A percentile compares a stretch with the other conserved stretches of the same genome.
Evolutionary conservation across 1,140 invertebrate species (phyloP).

Genomic region (Heterodera schachtii): DNA sequence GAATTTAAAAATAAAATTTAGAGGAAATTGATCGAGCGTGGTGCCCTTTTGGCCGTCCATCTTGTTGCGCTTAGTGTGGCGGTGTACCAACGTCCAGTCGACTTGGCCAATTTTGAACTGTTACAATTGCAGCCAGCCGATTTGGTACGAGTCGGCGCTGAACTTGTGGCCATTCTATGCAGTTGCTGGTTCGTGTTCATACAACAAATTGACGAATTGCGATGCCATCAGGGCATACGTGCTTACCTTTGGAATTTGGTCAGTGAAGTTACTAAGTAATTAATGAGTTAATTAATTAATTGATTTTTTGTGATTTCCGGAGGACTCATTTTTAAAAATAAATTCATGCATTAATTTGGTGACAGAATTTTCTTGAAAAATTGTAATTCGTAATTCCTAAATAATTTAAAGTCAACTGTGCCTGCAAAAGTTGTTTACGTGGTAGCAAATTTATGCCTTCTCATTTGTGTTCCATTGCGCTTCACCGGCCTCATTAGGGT

Average conservation of each 20-base stretch:
- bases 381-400: no score
- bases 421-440: constrained; percentile 92
- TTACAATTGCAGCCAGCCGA: constrained; percentile 66
- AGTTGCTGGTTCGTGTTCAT: constrained; percentile 85
- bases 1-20: constrained; percentile 66
- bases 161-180: constrained; percentile 80
- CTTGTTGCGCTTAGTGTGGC: constrained; percentile 83
- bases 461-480: constrained; percentile 87
- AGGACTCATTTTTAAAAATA: no score
- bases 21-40: constrained; percentile 86
- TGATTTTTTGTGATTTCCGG: no score
- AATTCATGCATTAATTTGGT: no score
- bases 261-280: constrained; percentile 48
- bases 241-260: constrained; percentile 90
- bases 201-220: constrained; percentile 88
- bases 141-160: constrained; percentile 74
- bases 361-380: no score
- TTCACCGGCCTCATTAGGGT: constrained; percentile 71
- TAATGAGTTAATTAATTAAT: no score
- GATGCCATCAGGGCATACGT: constrained; percentile 81
- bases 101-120: constrained; percentile 69
- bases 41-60: constrained; percentile 82
- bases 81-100: constrained; percentile 80
- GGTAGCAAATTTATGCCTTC: constrained; percentile 85
- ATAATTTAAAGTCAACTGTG: constrained; percentile 76